Conservation (phyloP, 2,113 vertebrate species). For the Gadus chalcogrammus region DNA sequence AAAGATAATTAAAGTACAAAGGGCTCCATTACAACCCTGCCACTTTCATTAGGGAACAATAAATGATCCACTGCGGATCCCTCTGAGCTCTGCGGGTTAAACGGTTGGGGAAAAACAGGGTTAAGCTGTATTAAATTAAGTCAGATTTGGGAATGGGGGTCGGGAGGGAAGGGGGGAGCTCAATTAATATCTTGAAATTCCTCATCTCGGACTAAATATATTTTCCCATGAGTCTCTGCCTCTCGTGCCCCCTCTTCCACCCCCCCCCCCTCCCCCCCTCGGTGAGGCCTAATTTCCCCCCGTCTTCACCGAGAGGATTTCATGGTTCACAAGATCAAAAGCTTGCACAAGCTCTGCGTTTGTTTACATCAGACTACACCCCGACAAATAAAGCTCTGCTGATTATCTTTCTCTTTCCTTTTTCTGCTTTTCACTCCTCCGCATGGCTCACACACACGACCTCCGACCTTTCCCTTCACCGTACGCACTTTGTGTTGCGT, state of each 20-base stretch:
- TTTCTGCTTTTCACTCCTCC: constrained; percentile 31
- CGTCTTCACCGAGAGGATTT: constrained; percentile 63
- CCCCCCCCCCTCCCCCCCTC: constrained; percentile 34
- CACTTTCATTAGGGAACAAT: constrained; percentile 63
- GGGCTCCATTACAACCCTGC: constrained; percentile 48
- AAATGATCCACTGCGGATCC: constrained; percentile 38
- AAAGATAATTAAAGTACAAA: constrained; percentile 68
- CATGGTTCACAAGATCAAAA: constrained; percentile 70
- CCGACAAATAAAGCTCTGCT: constrained; percentile 45
- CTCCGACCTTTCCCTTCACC: constrained; percentile 35
- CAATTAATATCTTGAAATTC: constrained; percentile 59
- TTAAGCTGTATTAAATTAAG: constrained; percentile 63
- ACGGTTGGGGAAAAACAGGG: constrained; percentile 51
- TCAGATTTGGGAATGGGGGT: constrained; percentile 42
- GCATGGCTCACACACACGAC: constrained; percentile 30
- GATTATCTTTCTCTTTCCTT: constrained; percentile 45
- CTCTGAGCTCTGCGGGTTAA: constrained; percentile 52
- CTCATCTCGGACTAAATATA: constrained; percentile 60
- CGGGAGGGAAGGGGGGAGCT: constrained; percentile 8
- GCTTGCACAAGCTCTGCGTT: constrained; percentile 58
- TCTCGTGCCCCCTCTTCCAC: constrained; percentile 28
- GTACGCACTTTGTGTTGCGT: not conserved
- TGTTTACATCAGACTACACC: constrained; percentile 68
- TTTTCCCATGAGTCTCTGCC: constrained; percentile 59
- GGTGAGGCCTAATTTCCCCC: constrained; percentile 58